phyloP scores from a whole-genome alignment of 2,888 invertebrate species.

The Aphodius sticticus region DNA sequence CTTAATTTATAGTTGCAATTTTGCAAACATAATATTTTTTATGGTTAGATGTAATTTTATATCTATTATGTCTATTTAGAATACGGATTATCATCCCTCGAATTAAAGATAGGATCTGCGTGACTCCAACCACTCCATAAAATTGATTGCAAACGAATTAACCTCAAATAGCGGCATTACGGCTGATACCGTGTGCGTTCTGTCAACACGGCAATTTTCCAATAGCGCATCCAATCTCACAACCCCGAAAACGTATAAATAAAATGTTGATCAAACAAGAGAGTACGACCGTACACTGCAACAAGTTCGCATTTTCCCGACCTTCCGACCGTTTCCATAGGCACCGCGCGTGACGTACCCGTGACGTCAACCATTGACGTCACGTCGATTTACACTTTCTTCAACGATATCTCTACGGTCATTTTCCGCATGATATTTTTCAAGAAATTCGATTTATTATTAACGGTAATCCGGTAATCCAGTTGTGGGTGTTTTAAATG shows the following conservation, averaged over 20 bases:
- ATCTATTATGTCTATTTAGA: too few species aligned
- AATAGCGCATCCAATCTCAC: neutral
- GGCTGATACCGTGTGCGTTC: neutral
- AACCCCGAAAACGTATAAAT: neutral
- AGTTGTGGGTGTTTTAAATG: conserved; percentile 26
- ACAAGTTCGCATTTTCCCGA: conserved; percentile 33
- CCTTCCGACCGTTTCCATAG: conserved; percentile 45
- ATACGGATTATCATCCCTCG: too few species aligned
- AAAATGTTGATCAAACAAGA: neutral
- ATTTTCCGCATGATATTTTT: neutral
- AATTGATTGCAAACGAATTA: neutral
- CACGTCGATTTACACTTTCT: conserved; percentile 25
- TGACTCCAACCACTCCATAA: neutral
- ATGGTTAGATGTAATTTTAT: too few species aligned
- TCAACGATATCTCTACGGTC: neutral
- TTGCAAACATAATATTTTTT: neutral
- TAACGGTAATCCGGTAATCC: too few species aligned
- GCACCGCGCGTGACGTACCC: conserved; percentile 46
- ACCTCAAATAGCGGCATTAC: neutral
- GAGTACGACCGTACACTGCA: neutral
- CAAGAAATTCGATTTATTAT: neutral
- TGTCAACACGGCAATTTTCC: neutral
- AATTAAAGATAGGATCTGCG: too few species aligned
- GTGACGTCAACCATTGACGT: conserved; percentile 41
- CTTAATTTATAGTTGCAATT: neutral